phyloP scores from a whole-genome alignment of 2,888 invertebrate species.

The Plagiodera versicolora region DNA sequence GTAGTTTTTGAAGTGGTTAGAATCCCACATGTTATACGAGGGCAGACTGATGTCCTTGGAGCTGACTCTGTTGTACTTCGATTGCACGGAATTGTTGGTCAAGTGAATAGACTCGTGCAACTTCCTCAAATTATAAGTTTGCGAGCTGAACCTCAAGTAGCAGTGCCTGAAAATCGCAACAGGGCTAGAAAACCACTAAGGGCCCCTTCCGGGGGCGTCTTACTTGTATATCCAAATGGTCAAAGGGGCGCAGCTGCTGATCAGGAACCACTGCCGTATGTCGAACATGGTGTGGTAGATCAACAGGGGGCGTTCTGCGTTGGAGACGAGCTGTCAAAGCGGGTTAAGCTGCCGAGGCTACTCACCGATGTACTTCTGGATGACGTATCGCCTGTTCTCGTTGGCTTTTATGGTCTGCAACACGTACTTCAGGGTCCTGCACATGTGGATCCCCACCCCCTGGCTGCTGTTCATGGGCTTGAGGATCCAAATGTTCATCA shows the following conservation, averaged over 20 bases:
- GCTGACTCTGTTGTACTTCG: slow-evolving; percentile 64
- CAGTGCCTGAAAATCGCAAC: slow-evolving; percentile 61
- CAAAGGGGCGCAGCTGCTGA: slow-evolving; percentile 75
- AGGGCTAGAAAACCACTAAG: not conserved
- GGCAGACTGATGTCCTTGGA: slow-evolving; percentile 65
- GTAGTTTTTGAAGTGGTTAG: slow-evolving; percentile 66
- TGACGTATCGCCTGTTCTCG: slow-evolving; percentile 68
- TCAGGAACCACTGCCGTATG: slow-evolving; percentile 86
- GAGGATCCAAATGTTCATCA: slow-evolving; percentile 85
- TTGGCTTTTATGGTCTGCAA: slow-evolving; percentile 63
- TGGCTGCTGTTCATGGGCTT: slow-evolving; percentile 83
- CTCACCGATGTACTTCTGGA: slow-evolving; percentile 89
- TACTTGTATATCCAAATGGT: slow-evolving; percentile 84
- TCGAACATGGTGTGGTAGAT: slow-evolving; percentile 89
- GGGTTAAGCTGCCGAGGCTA: not conserved
- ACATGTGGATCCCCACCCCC: slow-evolving; percentile 81
- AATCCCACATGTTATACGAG: slow-evolving; percentile 82
- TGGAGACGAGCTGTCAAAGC: not conserved
- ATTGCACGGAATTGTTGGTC: slow-evolving; percentile 86
- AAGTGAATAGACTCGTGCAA: slow-evolving; percentile 85
- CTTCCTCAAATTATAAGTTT: slow-evolving; percentile 74
- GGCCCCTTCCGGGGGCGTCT: slow-evolving; percentile 17
- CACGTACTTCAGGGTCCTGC: slow-evolving; percentile 74
- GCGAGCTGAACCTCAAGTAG: slow-evolving; percentile 85
- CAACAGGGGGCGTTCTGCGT: slow-evolving; percentile 68